Percentiles rank a stretch among this genome's conserved stretches.
These are phyloP conservation scores for Euzophera pinguis DNA, from an alignment of 2,888 invertebrate species.

Conservation along the genomic window DNA sequence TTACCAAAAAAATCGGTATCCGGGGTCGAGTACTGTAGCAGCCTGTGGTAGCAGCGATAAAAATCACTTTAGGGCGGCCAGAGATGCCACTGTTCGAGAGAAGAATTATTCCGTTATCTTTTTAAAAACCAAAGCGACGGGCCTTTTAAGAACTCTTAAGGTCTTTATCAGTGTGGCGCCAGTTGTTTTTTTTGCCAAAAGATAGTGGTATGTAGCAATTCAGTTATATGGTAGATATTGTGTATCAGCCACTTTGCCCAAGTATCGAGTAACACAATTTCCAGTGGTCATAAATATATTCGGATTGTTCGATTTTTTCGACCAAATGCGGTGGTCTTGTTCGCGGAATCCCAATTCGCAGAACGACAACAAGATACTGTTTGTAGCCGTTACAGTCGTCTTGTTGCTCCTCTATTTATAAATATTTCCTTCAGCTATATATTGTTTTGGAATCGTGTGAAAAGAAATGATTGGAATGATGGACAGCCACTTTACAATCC, in stretches of 20 bases:
- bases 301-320: constrained; percentile 19
- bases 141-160: constrained; percentile 34
- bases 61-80: constrained; percentile 45
- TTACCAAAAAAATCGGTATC: constrained; percentile 41
- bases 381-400: constrained; percentile 27
- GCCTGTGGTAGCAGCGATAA: too few relatives aligned
- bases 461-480: background rate
- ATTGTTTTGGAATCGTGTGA: constrained; percentile 16
- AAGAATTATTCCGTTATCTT: constrained; percentile 46
- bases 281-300: constrained; percentile 8
- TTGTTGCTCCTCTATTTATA: constrained; percentile 29
- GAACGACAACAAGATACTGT: constrained; percentile 43
- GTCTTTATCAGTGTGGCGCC: constrained; percentile 54
- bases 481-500: background rate
- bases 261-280: background rate
- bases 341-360: constrained; percentile 45
- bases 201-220: constrained; percentile 21
- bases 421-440: constrained; percentile 26
- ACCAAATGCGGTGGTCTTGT: constrained; percentile 39
- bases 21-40: constrained; percentile 44
- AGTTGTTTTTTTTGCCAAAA: constrained; percentile 41
- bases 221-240: constrained; percentile 15
- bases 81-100: constrained; percentile 39
- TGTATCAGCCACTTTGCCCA: constrained; percentile 12
- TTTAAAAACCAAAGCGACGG: constrained; percentile 37